Conservation (phyloP, 2,113 vertebrate genomes). For the Porphyrio hochstetteri region DNA sequence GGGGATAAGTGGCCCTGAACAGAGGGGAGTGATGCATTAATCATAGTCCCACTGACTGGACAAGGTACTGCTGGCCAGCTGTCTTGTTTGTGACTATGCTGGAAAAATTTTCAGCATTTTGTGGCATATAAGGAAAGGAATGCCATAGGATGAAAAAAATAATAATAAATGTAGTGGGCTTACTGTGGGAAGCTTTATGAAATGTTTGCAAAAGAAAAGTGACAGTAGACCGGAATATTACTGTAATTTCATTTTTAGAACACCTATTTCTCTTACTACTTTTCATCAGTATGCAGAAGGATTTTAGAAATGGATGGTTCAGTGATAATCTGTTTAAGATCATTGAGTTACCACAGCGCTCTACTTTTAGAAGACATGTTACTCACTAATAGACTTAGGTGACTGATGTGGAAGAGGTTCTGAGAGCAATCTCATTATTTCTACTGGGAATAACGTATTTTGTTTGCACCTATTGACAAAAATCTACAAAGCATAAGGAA, state of each 20-base stretch:
- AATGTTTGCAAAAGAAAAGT: not conserved
- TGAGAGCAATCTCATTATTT: not conserved
- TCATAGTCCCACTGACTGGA: not conserved
- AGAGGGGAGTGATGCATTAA: not conserved
- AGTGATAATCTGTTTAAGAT: not conserved
- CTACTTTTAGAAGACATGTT: not conserved
- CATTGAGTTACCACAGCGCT: not conserved
- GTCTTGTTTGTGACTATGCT: not conserved
- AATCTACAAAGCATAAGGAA: not conserved
- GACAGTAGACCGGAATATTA: accelerated
- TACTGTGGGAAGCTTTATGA: not conserved
- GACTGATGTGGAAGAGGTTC: not conserved
- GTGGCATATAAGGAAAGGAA: not conserved
- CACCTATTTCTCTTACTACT: not conserved
- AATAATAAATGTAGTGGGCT: not conserved
- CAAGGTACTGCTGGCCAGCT: not conserved
- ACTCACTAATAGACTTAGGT: not conserved
- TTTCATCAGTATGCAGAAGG: not conserved
- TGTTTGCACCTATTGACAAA: not conserved
- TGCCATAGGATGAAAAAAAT: not conserved
- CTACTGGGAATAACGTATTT: not conserved
- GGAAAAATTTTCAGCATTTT: not conserved
- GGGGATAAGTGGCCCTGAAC: not conserved
- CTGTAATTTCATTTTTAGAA: not conserved
- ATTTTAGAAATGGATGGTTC: not conserved